Base-by-base conservation (phyloP, 2,888 invertebrate genomes). In the Nymphalis c-album region DNA sequence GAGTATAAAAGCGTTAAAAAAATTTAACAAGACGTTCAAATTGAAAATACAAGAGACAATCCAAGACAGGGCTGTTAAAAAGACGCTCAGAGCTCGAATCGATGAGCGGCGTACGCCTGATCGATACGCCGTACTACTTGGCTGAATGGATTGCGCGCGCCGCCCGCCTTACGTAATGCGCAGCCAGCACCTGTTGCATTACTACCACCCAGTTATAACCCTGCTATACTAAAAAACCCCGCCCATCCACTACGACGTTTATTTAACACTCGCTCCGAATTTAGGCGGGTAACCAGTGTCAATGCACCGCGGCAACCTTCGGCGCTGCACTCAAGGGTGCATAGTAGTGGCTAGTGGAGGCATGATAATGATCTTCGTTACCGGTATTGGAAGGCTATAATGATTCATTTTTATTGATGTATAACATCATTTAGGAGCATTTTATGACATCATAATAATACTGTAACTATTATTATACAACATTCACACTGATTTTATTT, bases 311-410 rank as follows among this genome's bases (percentile, higher is more conserved):
- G 77, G 83, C 90, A 91, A 91, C 91, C 91, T 91, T 91, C 90
- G 88, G 61, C 77, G 82, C 75, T 90, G 91, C 91, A 88, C 91
- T 91, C 91, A 91, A 91, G 91, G 91, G 90, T 90, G 91, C 90
- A 90, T 88, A 88, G 88, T 86, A 85, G 82, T 78, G 79, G 80
- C 77, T 78, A 80, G 80, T 76, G 35, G 57, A 60, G 73, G 78
- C 80, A 84, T 87, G 87, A 86, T 90, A 90, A 89, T 88, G 86
- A 90, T 89, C 89, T 89, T 88, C 84, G 86, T 86, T 87, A 85
- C 80, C 80, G 61, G 60, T 85, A 88, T 78, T 75, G 73, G 71
- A 70, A 71, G 72, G 67, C 67, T 70, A 69, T 73, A 71, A 72
- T 72, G 64, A 74, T 50, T 8, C 18, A 18, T 58, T 65, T 65